phyloP scores from a whole-genome alignment of 1,140 invertebrate genomes.

The Drosophila tani region DNA sequence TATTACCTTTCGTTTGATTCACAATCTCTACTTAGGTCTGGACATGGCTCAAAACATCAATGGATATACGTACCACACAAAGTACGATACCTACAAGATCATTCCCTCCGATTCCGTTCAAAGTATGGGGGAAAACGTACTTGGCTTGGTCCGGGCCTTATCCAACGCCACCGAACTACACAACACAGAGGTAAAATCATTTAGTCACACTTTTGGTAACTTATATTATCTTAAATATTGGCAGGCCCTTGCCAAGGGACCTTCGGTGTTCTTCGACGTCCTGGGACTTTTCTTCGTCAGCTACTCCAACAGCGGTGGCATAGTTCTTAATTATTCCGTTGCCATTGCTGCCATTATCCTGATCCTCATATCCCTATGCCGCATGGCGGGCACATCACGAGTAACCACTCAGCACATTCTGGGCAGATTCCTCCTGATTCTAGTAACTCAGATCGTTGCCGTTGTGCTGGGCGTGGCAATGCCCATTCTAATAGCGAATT shows the following conservation, averaged over 20 bases:
- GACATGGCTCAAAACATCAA: slow-evolving; percentile 94
- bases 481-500: slow-evolving; percentile 85
- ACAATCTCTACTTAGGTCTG: neutral
- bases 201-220: slow-evolving; percentile 84
- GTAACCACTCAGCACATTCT: slow-evolving; percentile 29
- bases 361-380: slow-evolving; percentile 79
- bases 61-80: slow-evolving; percentile 96
- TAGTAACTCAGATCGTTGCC: slow-evolving; percentile 51
- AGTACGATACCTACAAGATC: slow-evolving; percentile 90
- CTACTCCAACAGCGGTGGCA: slow-evolving; percentile 87
- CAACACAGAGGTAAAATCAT: slow-evolving; percentile 86
- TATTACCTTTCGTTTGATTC: too few relatives aligned
- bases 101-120: slow-evolving; percentile 93
- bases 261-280: slow-evolving; percentile 92
- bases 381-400: slow-evolving; percentile 48
- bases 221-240: slow-evolving; percentile 75
- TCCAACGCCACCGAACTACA: slow-evolving; percentile 87
- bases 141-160: slow-evolving; percentile 88
- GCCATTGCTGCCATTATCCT: slow-evolving; percentile 84
- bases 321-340: slow-evolving; percentile 86
- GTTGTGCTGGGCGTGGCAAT: slow-evolving; percentile 85
- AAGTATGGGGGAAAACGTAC: slow-evolving; percentile 91
- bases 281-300: slow-evolving; percentile 90
- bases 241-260: slow-evolving; percentile 85
- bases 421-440: slow-evolving; percentile 54